Evolutionary conservation across 2,888 invertebrate genomes (phyloP).

Genomic region (Hydrotaea diabolus): DNA sequence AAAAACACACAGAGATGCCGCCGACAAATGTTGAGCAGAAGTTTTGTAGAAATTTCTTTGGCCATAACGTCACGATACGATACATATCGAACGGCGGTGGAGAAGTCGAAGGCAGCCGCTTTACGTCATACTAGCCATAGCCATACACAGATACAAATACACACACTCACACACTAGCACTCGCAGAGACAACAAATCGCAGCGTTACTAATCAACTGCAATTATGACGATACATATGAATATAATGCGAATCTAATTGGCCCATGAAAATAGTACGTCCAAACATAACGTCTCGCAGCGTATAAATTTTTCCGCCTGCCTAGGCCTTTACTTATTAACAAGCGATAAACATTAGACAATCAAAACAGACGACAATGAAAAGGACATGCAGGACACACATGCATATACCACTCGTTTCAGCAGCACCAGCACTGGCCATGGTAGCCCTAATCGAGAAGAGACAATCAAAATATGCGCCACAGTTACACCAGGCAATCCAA

Average conservation of each 20-base stretch:
- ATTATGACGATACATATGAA: constrained; percentile 60
- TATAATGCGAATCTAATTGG: constrained; percentile 61
- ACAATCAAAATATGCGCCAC: background rate
- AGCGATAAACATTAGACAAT: constrained; percentile 56
- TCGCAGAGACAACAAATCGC: background rate
- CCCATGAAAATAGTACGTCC: constrained; percentile 21
- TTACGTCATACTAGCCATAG: constrained; percentile 26
- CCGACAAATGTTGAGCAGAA: background rate
- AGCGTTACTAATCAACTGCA: constrained; percentile 63
- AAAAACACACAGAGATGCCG: constrained; percentile 10
- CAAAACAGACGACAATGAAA: constrained; percentile 47
- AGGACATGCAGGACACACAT: background rate
- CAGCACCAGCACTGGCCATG: background rate
- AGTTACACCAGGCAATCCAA: background rate
- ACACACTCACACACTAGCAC: too few species aligned
- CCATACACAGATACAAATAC: too few species aligned
- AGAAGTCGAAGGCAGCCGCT: background rate
- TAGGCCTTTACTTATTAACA: constrained; percentile 46
- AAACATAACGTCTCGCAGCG: background rate
- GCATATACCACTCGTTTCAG: too few species aligned
- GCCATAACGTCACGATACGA: constrained; percentile 22
- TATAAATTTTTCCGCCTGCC: too few species aligned
- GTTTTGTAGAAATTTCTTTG: constrained; percentile 15
- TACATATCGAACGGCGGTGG: constrained; percentile 21
- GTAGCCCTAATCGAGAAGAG: background rate